Evolutionary conservation across 1,140 invertebrate species (phyloP).

Genomic region (Monomorium pharaonis): DNA sequence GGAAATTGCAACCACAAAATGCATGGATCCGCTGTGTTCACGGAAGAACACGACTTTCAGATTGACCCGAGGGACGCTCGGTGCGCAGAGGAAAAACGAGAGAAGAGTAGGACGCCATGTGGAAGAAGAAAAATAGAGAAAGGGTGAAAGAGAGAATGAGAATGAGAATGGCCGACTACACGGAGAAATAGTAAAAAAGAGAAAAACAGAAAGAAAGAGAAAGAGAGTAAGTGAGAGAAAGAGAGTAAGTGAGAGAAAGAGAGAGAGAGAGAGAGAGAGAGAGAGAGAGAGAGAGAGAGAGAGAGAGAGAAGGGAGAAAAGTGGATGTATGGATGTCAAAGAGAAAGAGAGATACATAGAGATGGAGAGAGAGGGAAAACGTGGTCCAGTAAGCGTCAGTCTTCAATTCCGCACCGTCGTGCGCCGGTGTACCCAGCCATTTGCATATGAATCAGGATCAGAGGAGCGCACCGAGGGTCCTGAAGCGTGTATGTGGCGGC

Average conservation of each 20-base stretch:
- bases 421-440: slow-evolving; percentile 75
- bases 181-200: not conserved
- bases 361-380: slow-evolving; percentile 44
- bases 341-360: not conserved
- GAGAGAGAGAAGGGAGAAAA: slow-evolving; percentile 40
- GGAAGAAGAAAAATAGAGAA: slow-evolving; percentile 17
- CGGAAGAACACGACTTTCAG: slow-evolving; percentile 45
- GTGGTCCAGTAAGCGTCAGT: slow-evolving; percentile 78
- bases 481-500: slow-evolving; percentile 76
- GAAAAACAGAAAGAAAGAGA: not conserved
- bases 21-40: slow-evolving; percentile 21
- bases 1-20: slow-evolving; percentile 61
- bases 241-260: not conserved
- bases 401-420: slow-evolving; percentile 74
- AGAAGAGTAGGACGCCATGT: not conserved
- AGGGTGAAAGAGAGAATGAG: not conserved
- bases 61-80: slow-evolving; percentile 49
- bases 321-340: slow-evolving; percentile 53
- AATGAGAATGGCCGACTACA: not conserved
- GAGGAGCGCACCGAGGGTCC: slow-evolving; percentile 71
- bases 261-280: not conserved
- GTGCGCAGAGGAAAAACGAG: slow-evolving; percentile 33
- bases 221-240: no score
- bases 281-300: not conserved
- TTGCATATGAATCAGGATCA: slow-evolving; percentile 83